phyloP scores from a whole-genome alignment of 2,797 vertebrate genomes.

The Remorina albescens region DNA sequence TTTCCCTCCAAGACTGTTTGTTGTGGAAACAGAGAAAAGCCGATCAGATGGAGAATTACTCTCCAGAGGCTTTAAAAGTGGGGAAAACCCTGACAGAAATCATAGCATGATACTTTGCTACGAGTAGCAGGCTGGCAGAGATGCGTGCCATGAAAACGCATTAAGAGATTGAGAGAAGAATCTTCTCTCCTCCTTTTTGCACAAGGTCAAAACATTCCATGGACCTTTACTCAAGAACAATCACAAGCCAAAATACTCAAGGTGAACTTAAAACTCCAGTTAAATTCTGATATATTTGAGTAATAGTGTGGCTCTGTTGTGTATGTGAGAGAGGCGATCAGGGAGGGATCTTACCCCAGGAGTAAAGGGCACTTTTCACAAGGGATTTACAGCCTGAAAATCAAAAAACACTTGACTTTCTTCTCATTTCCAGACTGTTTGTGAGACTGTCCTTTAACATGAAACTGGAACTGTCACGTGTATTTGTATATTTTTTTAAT shows the following conservation, averaged over 20 bases:
- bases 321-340: slow-evolving; percentile 50
- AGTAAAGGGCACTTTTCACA: slow-evolving; percentile 81
- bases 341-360: slow-evolving; percentile 61
- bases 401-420: slow-evolving; percentile 46
- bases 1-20: slow-evolving; percentile 68
- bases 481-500: slow-evolving; percentile 69
- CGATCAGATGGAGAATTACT: slow-evolving; percentile 36
- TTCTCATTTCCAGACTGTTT: slow-evolving; percentile 67
- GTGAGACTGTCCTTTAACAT: slow-evolving; percentile 75
- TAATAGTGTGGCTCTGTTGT: slow-evolving; percentile 61
- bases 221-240: slow-evolving; percentile 55
- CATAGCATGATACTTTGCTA: slow-evolving; percentile 51
- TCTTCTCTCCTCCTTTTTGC: slow-evolving; percentile 47
- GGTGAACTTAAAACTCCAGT: slow-evolving; percentile 42
- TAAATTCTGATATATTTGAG: slow-evolving; percentile 40
- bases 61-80: slow-evolving; percentile 43
- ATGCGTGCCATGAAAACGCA: slow-evolving; percentile 44
- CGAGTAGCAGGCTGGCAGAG: slow-evolving; percentile 49
- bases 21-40: slow-evolving; percentile 64
- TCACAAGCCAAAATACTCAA: slow-evolving; percentile 47
- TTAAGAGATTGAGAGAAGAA: slow-evolving; percentile 53
- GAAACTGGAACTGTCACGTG: slow-evolving; percentile 82
- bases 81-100: slow-evolving; percentile 38
- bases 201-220: slow-evolving; percentile 73
- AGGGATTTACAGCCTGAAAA: slow-evolving; percentile 73